A percentile compares a stretch with the other conserved stretches of the same genome.
These are phyloP conservation scores for Calephelis virginiensis DNA, from an alignment of 1,140 invertebrate genomes.

Conservation along the genomic window DNA sequence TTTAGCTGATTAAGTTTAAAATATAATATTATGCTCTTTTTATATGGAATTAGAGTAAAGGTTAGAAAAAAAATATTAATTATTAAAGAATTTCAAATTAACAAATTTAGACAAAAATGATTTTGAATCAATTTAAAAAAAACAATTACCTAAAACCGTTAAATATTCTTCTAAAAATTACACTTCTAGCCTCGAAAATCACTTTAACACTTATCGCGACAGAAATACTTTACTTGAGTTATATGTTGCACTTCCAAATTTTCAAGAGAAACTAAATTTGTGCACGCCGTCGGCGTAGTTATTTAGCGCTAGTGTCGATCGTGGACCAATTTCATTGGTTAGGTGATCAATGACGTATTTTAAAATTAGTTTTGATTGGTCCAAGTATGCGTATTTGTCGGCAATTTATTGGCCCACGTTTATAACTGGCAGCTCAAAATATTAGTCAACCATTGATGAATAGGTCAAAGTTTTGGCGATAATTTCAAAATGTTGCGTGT, in stretches of 20 bases:
- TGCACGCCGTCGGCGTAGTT: slow-evolving; percentile 59
- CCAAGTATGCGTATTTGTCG: slow-evolving; percentile 61
- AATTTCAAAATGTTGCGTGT: slow-evolving; percentile 44
- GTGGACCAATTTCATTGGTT: slow-evolving; percentile 63
- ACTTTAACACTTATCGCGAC: slow-evolving; percentile 40
- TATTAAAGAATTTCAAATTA: background rate
- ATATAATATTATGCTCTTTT: too few relatives aligned
- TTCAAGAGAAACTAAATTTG: slow-evolving; percentile 67
- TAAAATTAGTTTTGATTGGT: slow-evolving; percentile 40
- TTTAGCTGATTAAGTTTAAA: background rate
- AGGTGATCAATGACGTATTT: slow-evolving; percentile 50
- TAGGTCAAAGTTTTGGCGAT: slow-evolving; percentile 41
- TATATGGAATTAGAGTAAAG: background rate
- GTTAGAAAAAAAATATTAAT: background rate
- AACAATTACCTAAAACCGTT: slow-evolving; percentile 23
- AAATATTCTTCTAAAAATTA: slow-evolving; percentile 5
- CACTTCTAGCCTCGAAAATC: slow-evolving; percentile 36
- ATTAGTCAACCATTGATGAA: slow-evolving; percentile 26
- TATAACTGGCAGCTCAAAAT: slow-evolving; percentile 44
- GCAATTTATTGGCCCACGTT: slow-evolving; percentile 70
- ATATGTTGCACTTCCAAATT: slow-evolving; percentile 48
- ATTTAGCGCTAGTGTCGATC: slow-evolving; percentile 75
- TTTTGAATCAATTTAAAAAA: background rate
- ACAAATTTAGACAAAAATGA: too few relatives aligned
- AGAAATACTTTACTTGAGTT: slow-evolving; percentile 18